A percentile compares a stretch with the other conserved stretches of the same genome.
phyloP scores from a whole-genome alignment of 2,797 vertebrate genomes.

The Melopsittacus undulatus region DNA sequence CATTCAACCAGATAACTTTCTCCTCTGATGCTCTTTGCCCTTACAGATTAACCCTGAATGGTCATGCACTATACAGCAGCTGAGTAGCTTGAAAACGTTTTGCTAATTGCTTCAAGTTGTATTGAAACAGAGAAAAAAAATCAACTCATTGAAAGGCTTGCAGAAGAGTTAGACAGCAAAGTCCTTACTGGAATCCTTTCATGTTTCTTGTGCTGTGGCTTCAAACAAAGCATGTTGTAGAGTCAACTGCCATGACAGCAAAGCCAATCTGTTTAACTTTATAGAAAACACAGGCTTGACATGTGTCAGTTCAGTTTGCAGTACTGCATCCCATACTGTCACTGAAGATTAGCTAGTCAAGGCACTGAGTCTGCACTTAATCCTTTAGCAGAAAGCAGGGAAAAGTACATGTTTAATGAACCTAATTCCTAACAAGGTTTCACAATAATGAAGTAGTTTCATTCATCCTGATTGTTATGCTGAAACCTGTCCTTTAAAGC shows the following conservation, averaged over 20 bases:
- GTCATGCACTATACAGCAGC: neutral
- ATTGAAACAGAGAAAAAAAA: neutral
- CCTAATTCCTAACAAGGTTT: neutral
- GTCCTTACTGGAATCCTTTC: neutral
- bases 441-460: neutral
- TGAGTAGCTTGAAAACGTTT: neutral
- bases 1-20: neutral
- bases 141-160: neutral
- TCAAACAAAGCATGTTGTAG: neutral
- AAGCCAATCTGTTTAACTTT: neutral
- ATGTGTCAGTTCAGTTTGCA: neutral
- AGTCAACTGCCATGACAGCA: neutral
- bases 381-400: neutral
- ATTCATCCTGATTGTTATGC: neutral
- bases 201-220: neutral
- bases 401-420: neutral
- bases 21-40: neutral
- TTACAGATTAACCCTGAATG: neutral
- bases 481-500: neutral
- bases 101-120: neutral
- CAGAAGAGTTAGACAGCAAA: neutral
- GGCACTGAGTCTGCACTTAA: neutral
- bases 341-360: neutral
- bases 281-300: neutral
- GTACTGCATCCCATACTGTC: accelerated